Conservation (phyloP, 2,888 invertebrate species). For the Thymelicus acteon region DNA sequence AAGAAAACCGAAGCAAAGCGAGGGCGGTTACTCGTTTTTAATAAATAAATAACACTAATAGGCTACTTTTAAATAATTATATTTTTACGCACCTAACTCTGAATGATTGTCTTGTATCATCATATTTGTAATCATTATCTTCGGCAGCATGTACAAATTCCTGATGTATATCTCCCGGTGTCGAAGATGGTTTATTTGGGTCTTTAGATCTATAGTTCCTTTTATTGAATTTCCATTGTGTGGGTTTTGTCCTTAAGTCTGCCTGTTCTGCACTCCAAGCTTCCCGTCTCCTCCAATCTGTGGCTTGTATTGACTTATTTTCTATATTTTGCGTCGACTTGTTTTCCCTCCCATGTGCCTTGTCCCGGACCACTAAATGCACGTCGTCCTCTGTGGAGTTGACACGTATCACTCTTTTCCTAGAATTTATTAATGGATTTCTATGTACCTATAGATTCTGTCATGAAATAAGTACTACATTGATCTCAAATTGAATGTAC, state of each 20-base stretch:
- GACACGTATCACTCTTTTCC: conserved; percentile 90
- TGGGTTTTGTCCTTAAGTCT: conserved; percentile 87
- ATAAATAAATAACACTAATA: too few species aligned
- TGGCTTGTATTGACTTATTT: conserved; percentile 91
- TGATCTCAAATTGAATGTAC: conserved; percentile 31
- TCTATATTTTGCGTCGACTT: conserved; percentile 90
- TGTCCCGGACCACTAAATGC: conserved; percentile 89
- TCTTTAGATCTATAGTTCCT: conserved; percentile 84
- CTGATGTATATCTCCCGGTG: conserved; percentile 76
- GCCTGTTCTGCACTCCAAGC: conserved; percentile 94
- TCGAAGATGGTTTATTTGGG: conserved; percentile 77
- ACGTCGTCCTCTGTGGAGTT: conserved; percentile 90
- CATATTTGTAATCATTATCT: conserved; percentile 77
- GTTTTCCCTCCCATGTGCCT: conserved; percentile 89
- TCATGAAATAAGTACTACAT: conserved; percentile 44
- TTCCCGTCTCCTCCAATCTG: conserved; percentile 91
- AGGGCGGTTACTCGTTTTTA: too few species aligned
- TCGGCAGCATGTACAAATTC: conserved; percentile 78
- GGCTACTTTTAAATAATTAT: background rate
- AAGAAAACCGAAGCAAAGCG: too few species aligned
- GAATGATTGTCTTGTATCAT: conserved; percentile 73
- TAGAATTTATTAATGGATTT: conserved; percentile 86
- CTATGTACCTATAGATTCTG: conserved; percentile 80
- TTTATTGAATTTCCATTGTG: conserved; percentile 90
- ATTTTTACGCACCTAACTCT: conserved; percentile 64